phyloP scores from a whole-genome alignment of 2,888 invertebrate species.

The Watsonalla cultraria region DNA sequence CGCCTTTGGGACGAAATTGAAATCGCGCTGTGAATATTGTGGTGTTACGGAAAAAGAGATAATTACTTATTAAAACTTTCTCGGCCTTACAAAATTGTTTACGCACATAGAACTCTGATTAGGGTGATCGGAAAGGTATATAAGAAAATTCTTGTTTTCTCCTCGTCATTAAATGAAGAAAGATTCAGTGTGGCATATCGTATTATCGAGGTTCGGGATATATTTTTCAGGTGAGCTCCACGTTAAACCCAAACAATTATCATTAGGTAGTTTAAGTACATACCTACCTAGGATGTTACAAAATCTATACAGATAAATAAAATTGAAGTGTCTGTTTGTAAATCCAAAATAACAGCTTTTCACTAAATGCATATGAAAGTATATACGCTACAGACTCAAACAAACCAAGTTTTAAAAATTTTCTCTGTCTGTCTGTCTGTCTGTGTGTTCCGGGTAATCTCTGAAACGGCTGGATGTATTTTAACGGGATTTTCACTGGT shows the following conservation, averaged over 20 bases:
- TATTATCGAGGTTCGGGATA: neutral
- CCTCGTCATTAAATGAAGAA: constrained; percentile 19
- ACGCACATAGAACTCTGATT: constrained; percentile 21
- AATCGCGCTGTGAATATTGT: constrained; percentile 16
- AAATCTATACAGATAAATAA: no score
- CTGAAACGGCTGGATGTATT: no score
- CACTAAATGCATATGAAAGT: no score
- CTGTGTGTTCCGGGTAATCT: no score
- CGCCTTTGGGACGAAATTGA: constrained; percentile 14
- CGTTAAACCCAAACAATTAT: no score
- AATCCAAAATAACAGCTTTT: no score
- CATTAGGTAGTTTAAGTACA: neutral
- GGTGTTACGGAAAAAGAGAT: constrained; percentile 6
- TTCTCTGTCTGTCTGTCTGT: no score
- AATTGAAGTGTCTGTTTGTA: no score
- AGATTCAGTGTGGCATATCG: constrained; percentile 11
- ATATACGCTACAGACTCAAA: no score
- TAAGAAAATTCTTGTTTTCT: neutral
- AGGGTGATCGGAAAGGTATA: constrained; percentile 31
- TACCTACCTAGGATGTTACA: neutral
- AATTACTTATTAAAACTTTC: constrained; percentile 13
- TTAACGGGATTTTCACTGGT: no score
- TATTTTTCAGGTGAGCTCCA: neutral
- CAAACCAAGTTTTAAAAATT: no score
- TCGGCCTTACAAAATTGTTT: constrained; percentile 16